These are phyloP conservation scores for Drosophila repletoides DNA, from an alignment of 1,140 invertebrate species.

Conservation along the genomic window DNA sequence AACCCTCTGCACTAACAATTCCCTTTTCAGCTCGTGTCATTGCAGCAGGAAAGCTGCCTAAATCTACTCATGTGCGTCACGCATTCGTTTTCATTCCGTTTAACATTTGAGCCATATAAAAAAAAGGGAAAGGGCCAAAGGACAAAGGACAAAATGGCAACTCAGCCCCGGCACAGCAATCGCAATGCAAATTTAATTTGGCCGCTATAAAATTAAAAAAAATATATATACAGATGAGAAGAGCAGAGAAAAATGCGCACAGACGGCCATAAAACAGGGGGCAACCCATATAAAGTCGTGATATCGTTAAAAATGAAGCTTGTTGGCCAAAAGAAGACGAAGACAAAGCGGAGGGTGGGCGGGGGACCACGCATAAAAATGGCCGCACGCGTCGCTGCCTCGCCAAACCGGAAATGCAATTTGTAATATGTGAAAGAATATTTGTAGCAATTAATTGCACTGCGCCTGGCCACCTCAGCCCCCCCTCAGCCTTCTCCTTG, in stretches of 20 bases:
- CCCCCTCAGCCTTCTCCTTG: not conserved
- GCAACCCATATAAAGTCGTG: not conserved
- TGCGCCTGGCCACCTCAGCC: slow-evolving; percentile 13
- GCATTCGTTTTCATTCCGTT: slow-evolving; percentile 54
- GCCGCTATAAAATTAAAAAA: slow-evolving; percentile 35
- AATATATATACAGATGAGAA: not conserved
- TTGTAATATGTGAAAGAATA: slow-evolving; percentile 71
- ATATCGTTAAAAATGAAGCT: slow-evolving; percentile 13
- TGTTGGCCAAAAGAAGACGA: too few relatives aligned
- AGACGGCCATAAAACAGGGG: slow-evolving; percentile 51
- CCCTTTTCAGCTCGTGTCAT: slow-evolving; percentile 7
- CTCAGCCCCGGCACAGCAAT: slow-evolving; percentile 43
- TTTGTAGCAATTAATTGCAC: slow-evolving; percentile 76
- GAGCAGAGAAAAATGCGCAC: not conserved
- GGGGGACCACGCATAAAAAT: not conserved
- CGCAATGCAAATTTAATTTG: slow-evolving; percentile 77
- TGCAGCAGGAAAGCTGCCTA: not conserved
- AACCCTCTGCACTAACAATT: not conserved
- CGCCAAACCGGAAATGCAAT: slow-evolving; percentile 76
- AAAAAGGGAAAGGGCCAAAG: slow-evolving; percentile 26
- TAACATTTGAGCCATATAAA: slow-evolving; percentile 47
- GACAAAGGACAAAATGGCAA: slow-evolving; percentile 20
- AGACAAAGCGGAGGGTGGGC: too few relatives aligned
- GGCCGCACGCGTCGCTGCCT: slow-evolving; percentile 51
- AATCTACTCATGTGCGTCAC: slow-evolving; percentile 29